phyloP scores from a whole-genome alignment of 2,113 vertebrate species.

The Scomber scombrus region DNA sequence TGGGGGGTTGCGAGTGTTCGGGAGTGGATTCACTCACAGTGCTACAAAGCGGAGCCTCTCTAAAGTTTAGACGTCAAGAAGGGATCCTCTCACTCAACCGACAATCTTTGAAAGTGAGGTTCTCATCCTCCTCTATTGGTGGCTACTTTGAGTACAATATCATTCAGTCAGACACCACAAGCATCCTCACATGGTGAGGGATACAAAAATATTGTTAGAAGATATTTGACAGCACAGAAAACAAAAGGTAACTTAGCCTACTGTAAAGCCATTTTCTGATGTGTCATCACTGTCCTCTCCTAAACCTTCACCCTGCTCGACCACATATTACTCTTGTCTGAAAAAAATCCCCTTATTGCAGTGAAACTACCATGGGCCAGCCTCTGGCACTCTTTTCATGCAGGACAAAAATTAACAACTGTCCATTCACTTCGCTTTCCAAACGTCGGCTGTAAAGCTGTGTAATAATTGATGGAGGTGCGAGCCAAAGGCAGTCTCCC shows the following conservation, averaged over 20 bases:
- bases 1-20: conserved; percentile 12
- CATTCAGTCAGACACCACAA: conserved; percentile 11
- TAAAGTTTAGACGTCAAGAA: conserved; percentile 50
- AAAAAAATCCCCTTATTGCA: conserved; percentile 52
- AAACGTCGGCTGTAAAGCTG: conserved; percentile 34
- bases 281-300: conserved; percentile 57
- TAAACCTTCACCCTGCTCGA: conserved; percentile 63
- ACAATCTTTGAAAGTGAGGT: conserved; percentile 27
- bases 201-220: conserved; percentile 12
- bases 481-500: conserved; percentile 52
- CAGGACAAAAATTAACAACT: conserved; percentile 44
- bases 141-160: conserved; percentile 34
- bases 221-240: conserved; percentile 41
- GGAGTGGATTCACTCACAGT: conserved; percentile 46
- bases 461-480: conserved; percentile 59
- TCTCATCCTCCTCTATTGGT: conserved; percentile 30
- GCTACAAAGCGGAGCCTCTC: conserved; percentile 54
- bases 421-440: conserved; percentile 23
- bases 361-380: conserved; percentile 33
- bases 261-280: conserved; percentile 44
- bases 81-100: conserved; percentile 54
- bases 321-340: conserved; percentile 64
- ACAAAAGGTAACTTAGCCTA: conserved; percentile 26
- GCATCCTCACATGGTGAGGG: background rate
- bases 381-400: conserved; percentile 32